Base-by-base conservation (phyloP, 2,113 vertebrate species). In the Mirounga angustirostris region DNA sequence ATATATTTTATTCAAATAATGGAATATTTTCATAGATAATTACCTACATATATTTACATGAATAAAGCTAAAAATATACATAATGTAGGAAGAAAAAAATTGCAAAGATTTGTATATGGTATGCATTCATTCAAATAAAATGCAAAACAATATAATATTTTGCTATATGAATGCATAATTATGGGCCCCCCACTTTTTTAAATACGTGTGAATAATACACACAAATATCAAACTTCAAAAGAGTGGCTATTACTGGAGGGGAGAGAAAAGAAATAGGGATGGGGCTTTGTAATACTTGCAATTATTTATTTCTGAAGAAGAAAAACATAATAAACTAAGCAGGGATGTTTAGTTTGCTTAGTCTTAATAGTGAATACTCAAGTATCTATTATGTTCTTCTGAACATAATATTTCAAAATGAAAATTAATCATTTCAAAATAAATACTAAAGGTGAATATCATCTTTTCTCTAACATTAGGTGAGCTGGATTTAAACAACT, bases 1-100 rank as follows among this genome's bases (percentile, higher is more conserved):
- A 52, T 73, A 24, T 28, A 26, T 96, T 90, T 94, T 15, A 33
- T 65, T 73, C 33, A 84, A 96, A 76, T 65, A 78, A 67, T 94
- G 16, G 4, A 63, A 58, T 46, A 18, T 14, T 96, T 94, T 67
- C 19, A 78, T 56, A n/a, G 0, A 52, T 93, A 94, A 78, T 9
- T 87, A 86, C 36, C 5, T 19, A 16, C 7, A 59, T 58, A 10
- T 79, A 74, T 58, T 30, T 7, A 58, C 12, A 69, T 43, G 10
- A 88, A 36, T 58, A 76, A 50, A 91, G 40, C 2, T 52, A 56
- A 74, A 81, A 82, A 83, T 46, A 63, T 26, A 74, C 1, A 69
- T 43, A n/a, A 54, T 26, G 59, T 2, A 43, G 6, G 21, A 33
- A 91, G 13, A 92, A 65, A 58, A 59, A 30, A 1, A 28, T 52